Base-by-base conservation (phyloP, 2,113 vertebrate species). In the Hylia prasina region DNA sequence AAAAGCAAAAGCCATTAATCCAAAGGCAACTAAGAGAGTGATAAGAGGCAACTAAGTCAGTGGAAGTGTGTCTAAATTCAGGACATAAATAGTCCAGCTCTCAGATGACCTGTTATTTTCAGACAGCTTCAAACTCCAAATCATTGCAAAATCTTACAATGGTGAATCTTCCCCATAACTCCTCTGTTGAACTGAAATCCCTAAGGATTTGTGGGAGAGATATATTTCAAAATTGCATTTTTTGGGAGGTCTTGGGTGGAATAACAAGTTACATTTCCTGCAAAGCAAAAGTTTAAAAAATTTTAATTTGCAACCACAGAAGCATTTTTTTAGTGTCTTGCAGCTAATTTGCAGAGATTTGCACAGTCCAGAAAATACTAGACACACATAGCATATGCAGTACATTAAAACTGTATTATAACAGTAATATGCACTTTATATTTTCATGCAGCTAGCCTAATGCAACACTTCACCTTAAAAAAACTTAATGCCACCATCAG, bases 261-360 rank as follows among this genome's bases (percentile, higher is more conserved):
- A 91, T 65, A 86, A 86, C 60, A 92, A 83, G 63, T 80, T 51
- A 35, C 51, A 94, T 91, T 94, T 96, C 85, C 93, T 90, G 87
- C 93, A 90, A 91, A 63, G 85, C 54, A 95, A 90, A 91, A 91
- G 92, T 96, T 87, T 5, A 16, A 87, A 76, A 88, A 80, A 94
- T 73, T 88, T 91, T 85, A 73, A 73, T 95, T 91, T 93, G 50
- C 54, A 76, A 82, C 89, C 89, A 91, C 89, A 96, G 66, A 90
- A 88, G 19, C 21, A 76, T 88, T 95, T 91, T 88, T 69, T 89
- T 50, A 69, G 54, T 77, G 66, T 93, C 85, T 81, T 73, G 73
- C 64, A 78, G 58, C 23, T 58, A 82, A 77, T 92, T 91, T 91
- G 31, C 16, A 65, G 61, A 80, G 20, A 54, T 45, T 77, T 68